These are phyloP conservation scores for Euplagia quadripunctaria DNA, from an alignment of 2,888 invertebrate genomes.

Conservation along the genomic window DNA sequence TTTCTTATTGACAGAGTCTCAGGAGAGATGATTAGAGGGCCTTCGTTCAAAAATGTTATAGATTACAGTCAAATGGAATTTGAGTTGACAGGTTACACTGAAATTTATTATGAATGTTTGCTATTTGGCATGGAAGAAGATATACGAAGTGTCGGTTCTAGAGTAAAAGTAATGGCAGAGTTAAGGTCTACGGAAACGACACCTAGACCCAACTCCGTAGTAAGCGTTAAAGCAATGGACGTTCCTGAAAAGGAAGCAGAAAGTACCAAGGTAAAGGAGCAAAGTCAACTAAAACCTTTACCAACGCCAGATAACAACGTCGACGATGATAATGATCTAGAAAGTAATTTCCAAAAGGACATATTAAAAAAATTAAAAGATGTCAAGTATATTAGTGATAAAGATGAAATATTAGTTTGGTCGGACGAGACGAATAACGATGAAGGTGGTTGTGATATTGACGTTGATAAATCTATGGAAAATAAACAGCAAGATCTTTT, in stretches of 20 bases:
- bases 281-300: background rate
- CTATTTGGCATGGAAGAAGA: conserved; percentile 72
- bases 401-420: conserved; percentile 71
- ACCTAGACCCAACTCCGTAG: conserved; percentile 59
- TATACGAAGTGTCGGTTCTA: conserved; percentile 73
- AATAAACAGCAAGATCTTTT: conserved; percentile 35
- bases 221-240: conserved; percentile 47
- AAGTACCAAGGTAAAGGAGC: conserved; percentile 17
- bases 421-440: conserved; percentile 62
- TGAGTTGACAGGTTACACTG: conserved; percentile 76
- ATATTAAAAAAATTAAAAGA: conserved; percentile 71
- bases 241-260: conserved; percentile 27
- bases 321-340: conserved; percentile 56
- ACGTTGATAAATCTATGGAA: conserved; percentile 37
- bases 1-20: conserved; percentile 77
- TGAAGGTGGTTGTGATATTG: conserved; percentile 46
- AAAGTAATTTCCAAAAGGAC: conserved; percentile 57
- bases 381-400: conserved; percentile 65
- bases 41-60: conserved; percentile 76
- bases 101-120: conserved; percentile 77
- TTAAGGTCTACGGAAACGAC: conserved; percentile 66
- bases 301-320: conserved; percentile 25
- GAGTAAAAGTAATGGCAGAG: conserved; percentile 74
- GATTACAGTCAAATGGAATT: conserved; percentile 81
- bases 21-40: conserved; percentile 77